A percentile compares a stretch with the other conserved stretches of the same genome.
Evolutionary conservation across 2,113 vertebrate species (phyloP).

Genomic region (Ptychochromis oligacanthus): DNA sequence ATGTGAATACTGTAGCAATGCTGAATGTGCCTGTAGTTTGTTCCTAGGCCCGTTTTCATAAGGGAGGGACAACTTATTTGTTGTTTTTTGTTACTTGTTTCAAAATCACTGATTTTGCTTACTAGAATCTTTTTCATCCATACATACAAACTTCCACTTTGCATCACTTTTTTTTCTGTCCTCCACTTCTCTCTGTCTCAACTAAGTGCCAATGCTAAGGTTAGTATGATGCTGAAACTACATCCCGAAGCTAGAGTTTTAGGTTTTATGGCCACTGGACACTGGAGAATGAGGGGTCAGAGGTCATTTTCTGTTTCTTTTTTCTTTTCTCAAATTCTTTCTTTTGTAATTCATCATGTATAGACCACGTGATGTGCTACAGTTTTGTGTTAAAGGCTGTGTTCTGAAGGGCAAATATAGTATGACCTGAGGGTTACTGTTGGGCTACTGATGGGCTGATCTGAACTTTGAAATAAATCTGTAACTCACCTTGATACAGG

Average conservation of each 20-base stretch:
- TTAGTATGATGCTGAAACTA: background rate
- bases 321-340: background rate
- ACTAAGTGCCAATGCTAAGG: background rate
- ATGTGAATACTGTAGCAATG: slow-evolving; percentile 21
- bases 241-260: slow-evolving; percentile 3
- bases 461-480: slow-evolving; percentile 70
- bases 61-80: background rate
- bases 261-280: background rate
- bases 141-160: background rate
- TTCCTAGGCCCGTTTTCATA: slow-evolving; percentile 5
- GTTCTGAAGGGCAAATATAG: slow-evolving; percentile 11
- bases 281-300: background rate
- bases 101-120: slow-evolving; percentile 10
- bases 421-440: background rate
- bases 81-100: slow-evolving; percentile 16
- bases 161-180: slow-evolving; percentile 7
- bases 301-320: background rate
- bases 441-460: slow-evolving; percentile 19
- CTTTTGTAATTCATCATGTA: slow-evolving; percentile 52
- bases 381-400: slow-evolving; percentile 51
- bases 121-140: background rate
- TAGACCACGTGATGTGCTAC: slow-evolving; percentile 43
- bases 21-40: slow-evolving; percentile 12
- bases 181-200: slow-evolving; percentile 2
- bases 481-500: slow-evolving; percentile 30